Base-by-base conservation (phyloP, 2,797 vertebrate genomes). In the Ptychadena robeensis region DNA sequence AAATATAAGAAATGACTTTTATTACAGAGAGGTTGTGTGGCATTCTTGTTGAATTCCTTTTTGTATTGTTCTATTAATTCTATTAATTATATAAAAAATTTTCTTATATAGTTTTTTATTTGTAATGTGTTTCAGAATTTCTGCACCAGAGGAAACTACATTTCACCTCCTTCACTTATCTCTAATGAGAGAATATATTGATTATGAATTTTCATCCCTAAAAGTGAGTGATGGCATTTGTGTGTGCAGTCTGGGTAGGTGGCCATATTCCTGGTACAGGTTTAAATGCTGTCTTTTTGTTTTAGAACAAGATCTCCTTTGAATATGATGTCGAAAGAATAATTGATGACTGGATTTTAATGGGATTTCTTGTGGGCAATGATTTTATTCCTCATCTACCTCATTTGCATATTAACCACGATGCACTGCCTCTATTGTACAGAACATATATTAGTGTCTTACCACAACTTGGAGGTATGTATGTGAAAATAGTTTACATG, bases 321-420 rank as follows among this genome's bases (percentile, higher is more conserved):
- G 91, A 94, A 79, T 99, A 98, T 86, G 95, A 98, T 90, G 90
- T 99, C 91, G 98, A 99, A 91, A 94, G 95, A 87, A 95, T 99
- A 92, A 98, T 99, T 91, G 98, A 99, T 79, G 98, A 99, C 93
- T 99, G 98, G 98, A 96, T 99, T 86, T 93, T 99, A 88, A 99
- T 99, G 98, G 98, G 97, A 85, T 99, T 99, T 92, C 94, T 99
- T 64, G 97, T 99, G 85, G 98, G 98, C 88, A 99, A 99, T 88
- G 98, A 99, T 92, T 99, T 99, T 93, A 99, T 99, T 89, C 98
- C 98, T 91, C 97, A 99, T 90, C 96, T 99, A 92, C 98, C 98
- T 94, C 93, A 99, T 92, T 95, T 99, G 81, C 98, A 99, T 90
- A 99, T 99, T 91, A 98, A 94, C 89, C 97, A 98, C 68, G 98